A percentile compares a stretch with the other conserved stretches of the same genome.
Evolutionary conservation across 2,888 invertebrate genomes (phyloP).

Genomic region (Malachius bipustulatus): DNA sequence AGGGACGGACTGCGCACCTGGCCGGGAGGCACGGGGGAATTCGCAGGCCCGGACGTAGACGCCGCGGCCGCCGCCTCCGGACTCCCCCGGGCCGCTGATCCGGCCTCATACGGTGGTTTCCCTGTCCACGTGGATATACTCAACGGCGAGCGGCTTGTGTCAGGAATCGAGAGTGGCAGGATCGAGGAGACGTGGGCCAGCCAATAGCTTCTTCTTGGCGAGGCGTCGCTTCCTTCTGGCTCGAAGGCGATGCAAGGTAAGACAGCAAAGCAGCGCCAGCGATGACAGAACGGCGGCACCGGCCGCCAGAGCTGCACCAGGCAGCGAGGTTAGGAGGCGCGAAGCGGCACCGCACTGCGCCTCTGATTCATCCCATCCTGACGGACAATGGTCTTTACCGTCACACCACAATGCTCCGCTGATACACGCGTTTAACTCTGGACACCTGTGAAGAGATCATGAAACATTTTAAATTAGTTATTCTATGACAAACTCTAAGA

Average conservation of each 20-base stretch:
- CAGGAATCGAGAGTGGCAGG: constrained; percentile 63
- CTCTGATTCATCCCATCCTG: constrained; percentile 60
- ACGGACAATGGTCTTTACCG: constrained; percentile 53
- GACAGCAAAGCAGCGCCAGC: constrained; percentile 45
- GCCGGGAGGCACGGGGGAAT: no score
- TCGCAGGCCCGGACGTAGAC: no score
- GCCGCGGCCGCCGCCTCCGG: no score
- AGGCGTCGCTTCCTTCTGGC: constrained; percentile 41
- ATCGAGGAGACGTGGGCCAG: constrained; percentile 52
- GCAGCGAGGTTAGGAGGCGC: constrained; percentile 40
- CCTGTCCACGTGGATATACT: constrained; percentile 85
- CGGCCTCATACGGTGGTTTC: constrained; percentile 77
- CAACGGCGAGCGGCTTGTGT: constrained; percentile 86
- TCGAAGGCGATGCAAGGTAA: constrained; percentile 46
- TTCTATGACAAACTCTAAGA: no score
- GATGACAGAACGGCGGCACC: constrained; percentile 46
- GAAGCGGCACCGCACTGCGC: constrained; percentile 50
- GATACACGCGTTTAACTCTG: constrained; percentile 67
- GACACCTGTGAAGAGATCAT: no score
- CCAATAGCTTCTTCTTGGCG: constrained; percentile 40
- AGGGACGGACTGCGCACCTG: no score
- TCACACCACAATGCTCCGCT: constrained; percentile 64
- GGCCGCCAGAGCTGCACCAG: constrained; percentile 46
- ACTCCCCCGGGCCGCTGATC: constrained; percentile 30
- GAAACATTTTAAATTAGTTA: no score